Conservation (phyloP, 1,140 invertebrate species). For the Eciton burchellii region DNA sequence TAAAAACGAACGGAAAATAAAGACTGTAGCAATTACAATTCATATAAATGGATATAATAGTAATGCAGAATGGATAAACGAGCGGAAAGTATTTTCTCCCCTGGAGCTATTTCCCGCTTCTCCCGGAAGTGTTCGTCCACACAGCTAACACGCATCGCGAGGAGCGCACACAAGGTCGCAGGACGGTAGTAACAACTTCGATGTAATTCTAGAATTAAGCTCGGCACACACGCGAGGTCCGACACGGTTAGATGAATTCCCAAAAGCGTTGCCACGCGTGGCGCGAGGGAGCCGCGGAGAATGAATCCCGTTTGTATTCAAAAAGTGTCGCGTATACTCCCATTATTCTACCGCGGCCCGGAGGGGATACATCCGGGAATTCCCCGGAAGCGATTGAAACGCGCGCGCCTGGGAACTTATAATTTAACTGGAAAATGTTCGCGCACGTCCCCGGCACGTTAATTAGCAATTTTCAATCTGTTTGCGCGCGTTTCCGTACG, state of each 20-base stretch:
- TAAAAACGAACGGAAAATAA: too few relatives aligned
- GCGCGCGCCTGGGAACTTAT: background rate
- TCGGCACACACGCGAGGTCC: background rate
- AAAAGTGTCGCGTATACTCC: background rate
- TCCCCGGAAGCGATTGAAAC: conserved; percentile 27
- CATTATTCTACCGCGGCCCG: conserved; percentile 16
- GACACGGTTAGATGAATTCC: background rate
- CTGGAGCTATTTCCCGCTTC: too few relatives aligned
- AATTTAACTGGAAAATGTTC: conserved; percentile 36
- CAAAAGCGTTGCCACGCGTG: background rate
- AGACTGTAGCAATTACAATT: too few relatives aligned
- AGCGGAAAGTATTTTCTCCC: too few relatives aligned
- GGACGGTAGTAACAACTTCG: background rate
- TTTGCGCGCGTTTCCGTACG: background rate
- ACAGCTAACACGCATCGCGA: background rate
- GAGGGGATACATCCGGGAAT: background rate
- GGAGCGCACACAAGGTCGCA: background rate
- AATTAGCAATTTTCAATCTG: conserved; percentile 42
- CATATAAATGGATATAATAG: too few relatives aligned
- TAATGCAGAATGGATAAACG: too few relatives aligned
- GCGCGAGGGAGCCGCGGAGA: background rate
- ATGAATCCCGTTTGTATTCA: background rate
- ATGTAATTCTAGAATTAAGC: conserved; percentile 25
- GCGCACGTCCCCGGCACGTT: background rate
- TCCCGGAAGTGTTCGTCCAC: too few relatives aligned